These are phyloP conservation scores for Lepus townsendii DNA, from an alignment of 2,797 vertebrate species.

Conservation along the genomic window DNA sequence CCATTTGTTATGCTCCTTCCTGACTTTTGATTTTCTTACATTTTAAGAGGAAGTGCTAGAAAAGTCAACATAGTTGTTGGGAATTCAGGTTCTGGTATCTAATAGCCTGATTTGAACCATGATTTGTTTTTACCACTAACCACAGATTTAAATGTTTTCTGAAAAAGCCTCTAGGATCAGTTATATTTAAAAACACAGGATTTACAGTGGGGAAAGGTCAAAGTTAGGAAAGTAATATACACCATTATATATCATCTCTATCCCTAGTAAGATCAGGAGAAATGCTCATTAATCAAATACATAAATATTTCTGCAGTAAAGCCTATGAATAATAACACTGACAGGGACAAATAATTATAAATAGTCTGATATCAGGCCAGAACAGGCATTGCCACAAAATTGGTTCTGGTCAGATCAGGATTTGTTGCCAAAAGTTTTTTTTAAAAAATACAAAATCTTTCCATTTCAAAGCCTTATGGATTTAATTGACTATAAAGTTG, in stretches of 20 bases:
- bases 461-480: conserved; percentile 48
- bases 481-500: conserved; percentile 5
- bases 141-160: conserved; percentile 17
- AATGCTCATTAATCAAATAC: conserved; percentile 28
- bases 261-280: neutral
- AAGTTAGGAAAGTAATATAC: neutral
- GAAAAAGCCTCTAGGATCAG: conserved; percentile 4
- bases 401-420: neutral
- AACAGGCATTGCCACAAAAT: conserved; percentile 47
- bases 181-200: neutral
- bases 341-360: conserved; percentile 31
- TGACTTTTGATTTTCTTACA: neutral
- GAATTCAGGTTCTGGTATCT: neutral
- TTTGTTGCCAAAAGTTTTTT: conserved; percentile 54
- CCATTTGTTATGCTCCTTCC: neutral
- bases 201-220: neutral
- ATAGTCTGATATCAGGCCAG: conserved; percentile 17
- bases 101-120: neutral
- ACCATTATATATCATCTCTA: neutral
- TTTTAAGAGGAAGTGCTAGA: neutral
- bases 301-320: conserved; percentile 46
- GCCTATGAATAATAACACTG: conserved; percentile 29
- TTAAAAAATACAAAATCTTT: conserved; percentile 38
- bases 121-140: neutral
- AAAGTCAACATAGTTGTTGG: neutral